Percentiles rank a stretch among this genome's conserved stretches.
Conservation (phyloP, 2,113 vertebrate genomes). For the Paracanthobrama guichenoti region DNA sequence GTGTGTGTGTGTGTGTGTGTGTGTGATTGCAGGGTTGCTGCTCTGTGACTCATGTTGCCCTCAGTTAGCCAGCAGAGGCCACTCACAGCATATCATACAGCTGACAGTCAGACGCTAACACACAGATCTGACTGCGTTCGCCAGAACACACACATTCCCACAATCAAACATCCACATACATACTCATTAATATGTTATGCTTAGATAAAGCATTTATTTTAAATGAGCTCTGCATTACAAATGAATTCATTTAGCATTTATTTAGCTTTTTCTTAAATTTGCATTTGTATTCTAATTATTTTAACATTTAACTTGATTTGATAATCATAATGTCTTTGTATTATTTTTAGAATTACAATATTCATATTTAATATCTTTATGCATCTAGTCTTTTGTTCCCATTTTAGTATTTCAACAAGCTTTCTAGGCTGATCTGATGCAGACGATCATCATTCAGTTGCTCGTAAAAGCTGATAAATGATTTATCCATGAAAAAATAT, state of each 20-base stretch:
- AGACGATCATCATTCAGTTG: slow-evolving; percentile 62
- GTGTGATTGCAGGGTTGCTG: slow-evolving; percentile 45
- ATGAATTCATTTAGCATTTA: background rate
- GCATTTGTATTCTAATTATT: background rate
- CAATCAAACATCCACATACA: slow-evolving; percentile 9
- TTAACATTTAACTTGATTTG: background rate
- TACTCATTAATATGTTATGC: background rate
- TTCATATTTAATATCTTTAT: background rate
- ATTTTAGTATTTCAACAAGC: slow-evolving; percentile 22
- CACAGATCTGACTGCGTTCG: slow-evolving; percentile 1
- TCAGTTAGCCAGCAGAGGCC: slow-evolving; percentile 97
- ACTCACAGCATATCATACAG: slow-evolving; percentile 90
- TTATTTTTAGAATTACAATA: background rate
- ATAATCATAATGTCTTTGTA: background rate
- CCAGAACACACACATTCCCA: slow-evolving; percentile 33
- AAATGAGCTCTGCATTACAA: background rate
- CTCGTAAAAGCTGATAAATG: slow-evolving; percentile 69
- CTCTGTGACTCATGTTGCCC: slow-evolving; percentile 81
- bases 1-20: background rate
- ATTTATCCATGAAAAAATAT: slow-evolving; percentile 70
- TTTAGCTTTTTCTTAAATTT: background rate
- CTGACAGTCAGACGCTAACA: slow-evolving; percentile 46
- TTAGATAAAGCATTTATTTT: slow-evolving; percentile 13
- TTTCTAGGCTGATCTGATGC: slow-evolving; percentile 26
- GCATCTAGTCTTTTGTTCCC: background rate